A percentile compares a stretch with the other conserved stretches of the same genome.
Conservation (phyloP, 2,113 vertebrate species). For the Paramisgurnus dabryanus region DNA sequence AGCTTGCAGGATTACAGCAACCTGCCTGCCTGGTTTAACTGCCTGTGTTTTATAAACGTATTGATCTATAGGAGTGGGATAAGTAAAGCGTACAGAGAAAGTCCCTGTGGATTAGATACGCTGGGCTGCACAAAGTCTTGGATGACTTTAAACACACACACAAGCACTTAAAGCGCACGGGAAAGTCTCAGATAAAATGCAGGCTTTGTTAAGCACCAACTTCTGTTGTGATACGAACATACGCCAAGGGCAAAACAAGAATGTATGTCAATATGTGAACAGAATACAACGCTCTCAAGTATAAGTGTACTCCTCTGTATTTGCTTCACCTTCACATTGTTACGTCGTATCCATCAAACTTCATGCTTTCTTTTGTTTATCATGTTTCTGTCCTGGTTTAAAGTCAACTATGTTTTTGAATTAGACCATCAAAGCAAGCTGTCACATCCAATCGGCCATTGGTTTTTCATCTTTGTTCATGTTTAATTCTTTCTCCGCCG, state of each 20-base stretch:
- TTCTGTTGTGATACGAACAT: slow-evolving; percentile 1
- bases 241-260: slow-evolving; percentile 30
- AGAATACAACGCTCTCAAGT: slow-evolving; percentile 18
- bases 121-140: slow-evolving; percentile 22
- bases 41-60: slow-evolving; percentile 9
- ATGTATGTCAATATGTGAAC: slow-evolving; percentile 4
- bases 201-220: slow-evolving; percentile 26
- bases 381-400: slow-evolving; percentile 18
- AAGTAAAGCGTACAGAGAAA: slow-evolving; percentile 12
- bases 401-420: slow-evolving; percentile 26
- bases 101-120: slow-evolving; percentile 10
- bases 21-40: not conserved
- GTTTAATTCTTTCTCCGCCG: slow-evolving; percentile 35
- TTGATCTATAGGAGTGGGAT: slow-evolving; percentile 28
- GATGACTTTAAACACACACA: not conserved
- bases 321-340: slow-evolving; percentile 12
- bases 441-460: slow-evolving; percentile 34
- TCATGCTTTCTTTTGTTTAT: slow-evolving; percentile 15
- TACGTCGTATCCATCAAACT: not conserved
- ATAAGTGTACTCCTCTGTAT: not conserved
- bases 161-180: not conserved
- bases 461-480: slow-evolving; percentile 35
- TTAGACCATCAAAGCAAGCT: slow-evolving; percentile 39
- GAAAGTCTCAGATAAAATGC: slow-evolving; percentile 3
- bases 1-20: not conserved